Conservation (phyloP, 2,888 invertebrate species). For the Amphipyra berbera region DNA sequence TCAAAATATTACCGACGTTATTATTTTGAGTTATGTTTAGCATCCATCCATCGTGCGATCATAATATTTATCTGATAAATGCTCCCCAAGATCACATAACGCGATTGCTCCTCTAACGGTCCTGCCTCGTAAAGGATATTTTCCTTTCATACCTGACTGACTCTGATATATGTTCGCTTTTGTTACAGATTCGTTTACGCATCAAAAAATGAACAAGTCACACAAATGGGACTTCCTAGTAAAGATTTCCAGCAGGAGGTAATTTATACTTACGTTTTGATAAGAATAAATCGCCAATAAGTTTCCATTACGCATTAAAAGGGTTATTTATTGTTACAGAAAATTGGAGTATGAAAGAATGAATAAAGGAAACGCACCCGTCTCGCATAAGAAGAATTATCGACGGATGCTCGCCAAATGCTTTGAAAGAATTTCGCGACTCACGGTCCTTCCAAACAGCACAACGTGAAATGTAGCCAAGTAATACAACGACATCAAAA, state of each 20-base stretch:
- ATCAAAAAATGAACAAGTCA: conserved; percentile 77
- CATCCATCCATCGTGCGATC: conserved; percentile 14
- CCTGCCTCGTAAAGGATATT: conserved; percentile 47
- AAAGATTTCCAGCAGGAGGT: conserved; percentile 74
- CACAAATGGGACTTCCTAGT: conserved; percentile 75
- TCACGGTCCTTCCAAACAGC: conserved; percentile 62
- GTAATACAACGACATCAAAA: conserved; percentile 61
- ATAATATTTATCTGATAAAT: conserved; percentile 34
- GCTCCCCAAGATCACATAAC: conserved; percentile 30
- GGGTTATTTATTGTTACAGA: conserved; percentile 76
- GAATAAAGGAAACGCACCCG: conserved; percentile 66
- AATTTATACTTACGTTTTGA: conserved; percentile 58
- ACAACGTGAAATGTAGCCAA: conserved; percentile 79
- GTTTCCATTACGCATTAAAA: conserved; percentile 58
- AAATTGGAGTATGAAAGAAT: conserved; percentile 75
- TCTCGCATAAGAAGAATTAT: conserved; percentile 66
- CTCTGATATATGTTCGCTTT: conserved; percentile 64
- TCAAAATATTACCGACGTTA: not conserved
- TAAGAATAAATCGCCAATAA: conserved; percentile 32
- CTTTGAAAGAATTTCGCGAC: conserved; percentile 59
- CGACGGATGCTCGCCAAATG: conserved; percentile 61
- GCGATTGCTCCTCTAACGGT: conserved; percentile 25
- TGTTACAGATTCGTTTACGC: conserved; percentile 78
- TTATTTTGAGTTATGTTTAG: conserved; percentile 21
- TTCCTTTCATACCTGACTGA: conserved; percentile 57